These are phyloP conservation scores for Anabacerthia variegaticeps DNA, from an alignment of 2,797 vertebrate genomes.

Conservation along the genomic window DNA sequence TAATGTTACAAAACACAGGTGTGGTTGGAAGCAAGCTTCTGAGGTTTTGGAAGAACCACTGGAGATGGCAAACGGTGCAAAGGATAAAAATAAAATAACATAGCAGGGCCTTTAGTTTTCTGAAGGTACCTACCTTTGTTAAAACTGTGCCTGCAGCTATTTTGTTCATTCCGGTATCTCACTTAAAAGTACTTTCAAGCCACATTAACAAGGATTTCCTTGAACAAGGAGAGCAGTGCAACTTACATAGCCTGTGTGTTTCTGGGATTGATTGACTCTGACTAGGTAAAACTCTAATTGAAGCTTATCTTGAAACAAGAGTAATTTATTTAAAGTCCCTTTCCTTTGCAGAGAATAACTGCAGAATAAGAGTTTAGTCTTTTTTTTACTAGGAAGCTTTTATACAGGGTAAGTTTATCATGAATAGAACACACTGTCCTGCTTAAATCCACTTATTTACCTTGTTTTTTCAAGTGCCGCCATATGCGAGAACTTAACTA, in stretches of 20 bases:
- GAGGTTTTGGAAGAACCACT: neutral
- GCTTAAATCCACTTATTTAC: neutral
- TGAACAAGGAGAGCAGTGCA: neutral
- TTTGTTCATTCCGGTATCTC: neutral
- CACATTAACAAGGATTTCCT: neutral
- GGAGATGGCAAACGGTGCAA: neutral
- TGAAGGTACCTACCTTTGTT: neutral
- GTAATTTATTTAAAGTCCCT: neutral
- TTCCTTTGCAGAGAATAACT: neutral
- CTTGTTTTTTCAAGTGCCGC: neutral
- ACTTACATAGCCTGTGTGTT: neutral
- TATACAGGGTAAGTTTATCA: neutral
- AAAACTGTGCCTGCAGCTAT: neutral
- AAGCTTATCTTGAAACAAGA: neutral
- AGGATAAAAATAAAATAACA: neutral
- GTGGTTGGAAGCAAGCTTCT: neutral
- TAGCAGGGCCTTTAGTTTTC: neutral
- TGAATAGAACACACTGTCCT: neutral
- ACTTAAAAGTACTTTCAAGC: neutral
- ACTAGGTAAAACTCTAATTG: neutral
- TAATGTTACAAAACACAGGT: neutral
- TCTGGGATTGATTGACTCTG: neutral
- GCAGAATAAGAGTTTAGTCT: neutral
- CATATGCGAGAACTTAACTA: neutral
- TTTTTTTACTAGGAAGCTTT: neutral